Conservation (phyloP, 1,140 invertebrate species). For the Grapholita molesta region DNA sequence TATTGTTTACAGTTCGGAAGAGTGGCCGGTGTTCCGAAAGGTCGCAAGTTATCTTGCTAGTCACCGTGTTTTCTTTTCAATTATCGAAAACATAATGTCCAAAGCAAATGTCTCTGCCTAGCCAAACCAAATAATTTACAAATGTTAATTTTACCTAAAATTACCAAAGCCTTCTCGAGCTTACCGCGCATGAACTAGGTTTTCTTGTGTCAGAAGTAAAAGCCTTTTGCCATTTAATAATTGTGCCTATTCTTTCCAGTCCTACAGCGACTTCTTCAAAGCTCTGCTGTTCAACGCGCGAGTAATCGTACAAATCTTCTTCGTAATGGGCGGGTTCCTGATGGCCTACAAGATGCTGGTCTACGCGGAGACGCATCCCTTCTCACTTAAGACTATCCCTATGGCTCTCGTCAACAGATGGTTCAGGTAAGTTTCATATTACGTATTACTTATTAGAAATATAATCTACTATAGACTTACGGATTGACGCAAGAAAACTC, state of each 20-base stretch:
- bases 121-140: too few species aligned
- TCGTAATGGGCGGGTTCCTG: slow-evolving; percentile 69
- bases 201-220: not conserved
- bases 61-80: too few species aligned
- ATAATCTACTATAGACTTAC: not conserved
- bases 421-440: slow-evolving; percentile 52
- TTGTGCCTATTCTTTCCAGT: slow-evolving; percentile 36
- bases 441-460: too few species aligned
- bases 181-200: not conserved
- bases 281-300: slow-evolving; percentile 63
- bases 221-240: not conserved
- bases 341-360: slow-evolving; percentile 71
- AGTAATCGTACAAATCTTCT: slow-evolving; percentile 67
- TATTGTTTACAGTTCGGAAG: too few species aligned
- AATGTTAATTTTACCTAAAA: too few species aligned
- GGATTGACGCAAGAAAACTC: too few species aligned
- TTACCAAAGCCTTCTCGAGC: too few species aligned
- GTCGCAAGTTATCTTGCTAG: too few species aligned
- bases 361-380: slow-evolving; percentile 62
- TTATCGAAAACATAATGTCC: too few species aligned
- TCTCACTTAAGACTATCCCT: slow-evolving; percentile 59
- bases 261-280: slow-evolving; percentile 70
- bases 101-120: too few species aligned
- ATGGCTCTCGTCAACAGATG: slow-evolving; percentile 69
- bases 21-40: too few species aligned